Conservation (phyloP, 1,140 invertebrate genomes). For the Pseudomyrmex concolor region DNA sequence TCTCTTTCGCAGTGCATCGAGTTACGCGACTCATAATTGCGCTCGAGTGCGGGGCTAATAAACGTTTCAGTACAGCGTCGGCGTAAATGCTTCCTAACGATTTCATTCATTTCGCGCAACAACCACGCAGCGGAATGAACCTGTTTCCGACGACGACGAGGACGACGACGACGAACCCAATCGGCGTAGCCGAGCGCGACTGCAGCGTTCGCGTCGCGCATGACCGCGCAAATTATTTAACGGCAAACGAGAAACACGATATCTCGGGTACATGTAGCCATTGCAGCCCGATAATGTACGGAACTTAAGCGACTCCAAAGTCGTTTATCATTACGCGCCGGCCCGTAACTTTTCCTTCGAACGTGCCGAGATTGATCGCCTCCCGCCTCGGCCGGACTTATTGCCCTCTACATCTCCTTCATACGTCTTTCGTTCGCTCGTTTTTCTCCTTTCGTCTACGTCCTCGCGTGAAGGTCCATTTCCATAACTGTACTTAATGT, state of each 20-base stretch:
- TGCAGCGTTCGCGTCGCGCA: slow-evolving; percentile 65
- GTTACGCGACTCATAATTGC: slow-evolving; percentile 60
- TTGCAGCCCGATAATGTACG: slow-evolving; percentile 68
- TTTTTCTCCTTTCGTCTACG: background rate
- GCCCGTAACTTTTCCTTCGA: slow-evolving; percentile 21
- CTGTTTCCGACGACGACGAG: slow-evolving; percentile 63
- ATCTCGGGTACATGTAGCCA: slow-evolving; percentile 60
- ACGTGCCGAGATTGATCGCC: slow-evolving; percentile 65
- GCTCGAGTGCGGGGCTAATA: slow-evolving; percentile 39
- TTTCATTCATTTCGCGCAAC: slow-evolving; percentile 70
- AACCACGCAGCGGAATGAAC: slow-evolving; percentile 67
- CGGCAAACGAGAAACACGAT: slow-evolving; percentile 54
- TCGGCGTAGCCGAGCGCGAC: slow-evolving; percentile 34
- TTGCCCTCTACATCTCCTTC: background rate
- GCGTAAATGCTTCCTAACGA: slow-evolving; percentile 63
- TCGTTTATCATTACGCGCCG: slow-evolving; percentile 68
- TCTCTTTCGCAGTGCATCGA: slow-evolving; percentile 32
- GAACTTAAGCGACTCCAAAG: slow-evolving; percentile 56
- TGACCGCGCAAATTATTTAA: slow-evolving; percentile 35
- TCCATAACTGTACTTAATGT: slow-evolving; percentile 18
- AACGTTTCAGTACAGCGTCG: slow-evolving; percentile 16
- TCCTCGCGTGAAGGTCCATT: slow-evolving; percentile 16
- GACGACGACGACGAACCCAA: slow-evolving; percentile 40
- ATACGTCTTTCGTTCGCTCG: slow-evolving; percentile 16
- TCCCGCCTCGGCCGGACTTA: slow-evolving; percentile 46